Evolutionary conservation across 2,888 invertebrate species (phyloP), one percentile per base, ranked within the genome.

Genomic region (Noctua comes): DNA sequence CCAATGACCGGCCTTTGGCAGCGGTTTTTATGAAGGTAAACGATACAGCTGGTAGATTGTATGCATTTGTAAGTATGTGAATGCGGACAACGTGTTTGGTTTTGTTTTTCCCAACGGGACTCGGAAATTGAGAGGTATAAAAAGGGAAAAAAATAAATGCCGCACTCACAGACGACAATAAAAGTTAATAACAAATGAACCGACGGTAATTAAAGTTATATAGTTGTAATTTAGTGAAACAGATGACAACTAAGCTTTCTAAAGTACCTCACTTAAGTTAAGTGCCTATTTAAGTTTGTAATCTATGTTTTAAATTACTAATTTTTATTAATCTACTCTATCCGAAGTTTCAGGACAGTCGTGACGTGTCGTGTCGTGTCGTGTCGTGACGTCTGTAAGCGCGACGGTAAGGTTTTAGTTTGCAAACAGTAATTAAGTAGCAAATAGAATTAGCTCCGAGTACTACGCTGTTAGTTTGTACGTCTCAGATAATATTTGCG

Each of bases 11-110:
- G 62, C 73, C 71, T 68, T 81, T 84, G 83, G 87, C 84, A 77
- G 5, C 66, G 21, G 64, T 54, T 77, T 86, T 79, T 76, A 85
- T 79, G 74, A 66, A 64, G 51, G 62, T 74, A 72, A 64, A 73
- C 74, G 68, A 80, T 74, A 74, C 83, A 88, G 84, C 76, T 86
- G 77, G 40, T 77, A 59, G 64, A 70, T 72, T 72, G 59, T 46
- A 73, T 72, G 65, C 43, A 65, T 76, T 73, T 65, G 43, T 51
- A 68, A 57, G 73, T 66, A 68, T 68, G 71, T 69, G 40, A 68
- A 66, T 54, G 62, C 7, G 68, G 59, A 48, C 21, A 51, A 16
- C 46, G 40, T 57, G 31, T 59, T 66, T 13, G 24, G 27, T 70
- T 77, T 43, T 16, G 24, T 40, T 68, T 82, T 51, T 31, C n/a